A percentile compares a stretch with the other conserved stretches of the same genome.
phyloP scores from a whole-genome alignment of 2,888 invertebrate genomes.

The Eristalis intricaria region DNA sequence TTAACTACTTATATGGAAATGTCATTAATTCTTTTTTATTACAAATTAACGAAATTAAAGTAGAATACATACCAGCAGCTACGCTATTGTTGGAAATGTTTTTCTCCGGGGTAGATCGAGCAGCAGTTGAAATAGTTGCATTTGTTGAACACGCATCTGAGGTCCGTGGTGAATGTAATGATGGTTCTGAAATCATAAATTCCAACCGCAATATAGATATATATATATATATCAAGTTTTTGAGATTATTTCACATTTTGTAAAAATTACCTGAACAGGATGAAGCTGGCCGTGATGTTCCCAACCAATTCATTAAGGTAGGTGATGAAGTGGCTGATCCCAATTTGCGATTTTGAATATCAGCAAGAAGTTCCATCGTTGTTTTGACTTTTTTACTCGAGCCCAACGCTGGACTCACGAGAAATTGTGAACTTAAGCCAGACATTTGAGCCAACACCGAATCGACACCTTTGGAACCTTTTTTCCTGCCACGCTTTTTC shows the following conservation, averaged over 20 bases:
- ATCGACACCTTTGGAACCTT: constrained; percentile 80
- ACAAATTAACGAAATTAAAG: background rate
- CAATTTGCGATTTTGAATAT: constrained; percentile 79
- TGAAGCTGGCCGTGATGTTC: constrained; percentile 75
- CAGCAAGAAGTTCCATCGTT: constrained; percentile 80
- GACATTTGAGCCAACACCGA: constrained; percentile 78
- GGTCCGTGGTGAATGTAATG: constrained; percentile 77
- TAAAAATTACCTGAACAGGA: constrained; percentile 77
- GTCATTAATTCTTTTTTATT: background rate
- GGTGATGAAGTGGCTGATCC: constrained; percentile 74
- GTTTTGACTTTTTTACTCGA: constrained; percentile 80
- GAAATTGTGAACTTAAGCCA: constrained; percentile 78
- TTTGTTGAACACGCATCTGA: constrained; percentile 76
- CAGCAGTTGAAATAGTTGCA: constrained; percentile 74
- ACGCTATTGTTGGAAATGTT: constrained; percentile 57
- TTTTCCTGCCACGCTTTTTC: constrained; percentile 80
- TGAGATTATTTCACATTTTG: background rate
- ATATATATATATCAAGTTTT: no score
- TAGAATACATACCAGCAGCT: constrained; percentile 48
- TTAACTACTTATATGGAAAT: background rate
- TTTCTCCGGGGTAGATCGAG: constrained; percentile 72
- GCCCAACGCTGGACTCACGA: constrained; percentile 74
- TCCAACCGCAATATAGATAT: background rate
- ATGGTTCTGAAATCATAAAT: constrained; percentile 73
- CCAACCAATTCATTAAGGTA: constrained; percentile 72